Conservation (phyloP, 2,113 vertebrate species). For the Bombycilla garrulus region DNA sequence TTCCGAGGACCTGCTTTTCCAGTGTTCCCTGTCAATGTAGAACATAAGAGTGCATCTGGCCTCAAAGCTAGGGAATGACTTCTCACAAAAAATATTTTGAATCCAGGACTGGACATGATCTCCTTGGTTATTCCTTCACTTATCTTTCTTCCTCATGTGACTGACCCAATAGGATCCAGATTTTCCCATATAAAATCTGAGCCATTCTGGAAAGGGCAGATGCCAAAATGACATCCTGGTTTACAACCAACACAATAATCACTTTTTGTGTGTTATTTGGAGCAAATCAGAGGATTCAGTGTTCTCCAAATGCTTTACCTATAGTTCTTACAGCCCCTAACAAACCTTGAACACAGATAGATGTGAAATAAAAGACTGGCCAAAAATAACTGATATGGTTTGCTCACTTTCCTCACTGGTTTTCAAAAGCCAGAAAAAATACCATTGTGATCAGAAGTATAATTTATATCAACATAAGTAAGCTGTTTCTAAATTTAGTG, state of each 20-base stretch:
- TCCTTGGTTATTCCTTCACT: not conserved
- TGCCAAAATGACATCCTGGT: not conserved
- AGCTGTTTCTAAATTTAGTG: not conserved
- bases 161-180: not conserved
- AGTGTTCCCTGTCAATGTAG: not conserved
- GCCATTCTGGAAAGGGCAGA: not conserved
- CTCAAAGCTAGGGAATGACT: not conserved
- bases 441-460: not conserved
- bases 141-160: not conserved
- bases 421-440: constrained; percentile 1
- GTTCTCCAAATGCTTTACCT: not conserved
- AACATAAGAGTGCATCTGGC: not conserved
- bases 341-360: not conserved
- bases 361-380: not conserved
- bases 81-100: not conserved
- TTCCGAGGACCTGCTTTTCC: not conserved
- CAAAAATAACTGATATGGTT: not conserved
- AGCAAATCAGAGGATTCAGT: not conserved
- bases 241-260: not conserved
- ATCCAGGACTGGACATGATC: not conserved
- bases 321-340: not conserved
- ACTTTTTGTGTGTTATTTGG: not conserved
- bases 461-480: not conserved
- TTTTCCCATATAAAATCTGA: not conserved
- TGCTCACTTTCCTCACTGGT: not conserved